Percentiles rank a stretch among this genome's conserved stretches.
Conservation (phyloP, 2,888 invertebrate species). For the Anarsia innoxiella region DNA sequence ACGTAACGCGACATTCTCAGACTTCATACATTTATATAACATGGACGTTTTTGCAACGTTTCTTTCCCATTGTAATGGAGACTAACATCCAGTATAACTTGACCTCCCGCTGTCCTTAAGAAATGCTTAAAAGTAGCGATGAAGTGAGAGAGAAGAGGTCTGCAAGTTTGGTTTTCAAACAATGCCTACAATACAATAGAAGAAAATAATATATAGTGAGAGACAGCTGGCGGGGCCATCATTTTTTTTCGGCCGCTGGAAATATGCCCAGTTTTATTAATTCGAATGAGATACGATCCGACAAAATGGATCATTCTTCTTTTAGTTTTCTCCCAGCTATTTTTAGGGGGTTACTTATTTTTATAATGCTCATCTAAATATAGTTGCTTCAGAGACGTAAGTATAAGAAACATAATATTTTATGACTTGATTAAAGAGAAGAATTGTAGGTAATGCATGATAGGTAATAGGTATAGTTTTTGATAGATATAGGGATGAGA, state of each 20-base stretch:
- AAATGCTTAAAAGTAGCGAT: background rate
- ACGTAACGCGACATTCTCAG: no score
- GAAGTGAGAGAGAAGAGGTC: background rate
- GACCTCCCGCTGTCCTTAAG: no score
- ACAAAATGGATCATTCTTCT: constrained; percentile 3
- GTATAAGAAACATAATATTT: no score
- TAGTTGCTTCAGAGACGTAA: no score
- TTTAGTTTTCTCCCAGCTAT: background rate
- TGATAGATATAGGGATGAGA: no score
- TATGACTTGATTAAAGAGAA: no score
- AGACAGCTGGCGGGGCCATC: constrained; percentile 9
- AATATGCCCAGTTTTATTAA: constrained; percentile 9
- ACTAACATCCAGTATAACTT: background rate
- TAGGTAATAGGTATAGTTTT: no score
- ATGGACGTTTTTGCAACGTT: background rate
- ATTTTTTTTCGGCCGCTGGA: constrained; percentile 12
- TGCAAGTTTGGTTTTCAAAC: background rate
- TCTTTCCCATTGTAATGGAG: constrained; percentile 1
- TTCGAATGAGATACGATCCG: constrained; percentile 9
- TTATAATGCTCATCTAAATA: no score
- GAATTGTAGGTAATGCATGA: no score
- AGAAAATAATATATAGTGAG: constrained; percentile 2
- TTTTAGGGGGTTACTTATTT: no score
- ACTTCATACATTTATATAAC: background rate
- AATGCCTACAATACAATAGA: constrained; percentile 3